phyloP scores from a whole-genome alignment of 2,797 vertebrate genomes.

The Poecilia gillii region DNA sequence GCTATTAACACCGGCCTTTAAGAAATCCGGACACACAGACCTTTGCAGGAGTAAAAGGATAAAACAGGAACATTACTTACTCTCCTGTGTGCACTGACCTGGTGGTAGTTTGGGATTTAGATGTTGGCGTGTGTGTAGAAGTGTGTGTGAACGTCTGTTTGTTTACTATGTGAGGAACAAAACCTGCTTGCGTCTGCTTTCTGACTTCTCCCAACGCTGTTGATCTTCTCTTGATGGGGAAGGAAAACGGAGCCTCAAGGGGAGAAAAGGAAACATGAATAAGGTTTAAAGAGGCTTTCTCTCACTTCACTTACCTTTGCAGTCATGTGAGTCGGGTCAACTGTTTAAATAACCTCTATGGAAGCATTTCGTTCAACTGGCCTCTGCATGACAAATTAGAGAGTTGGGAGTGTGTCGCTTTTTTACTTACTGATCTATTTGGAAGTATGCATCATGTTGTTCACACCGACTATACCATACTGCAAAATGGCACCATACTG shows the following conservation, averaged over 20 bases:
- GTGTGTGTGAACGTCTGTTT: conserved; percentile 11
- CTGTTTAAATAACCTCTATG: conserved; percentile 13
- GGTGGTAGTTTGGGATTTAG: conserved; percentile 34
- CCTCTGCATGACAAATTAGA: background rate
- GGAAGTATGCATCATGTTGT: background rate
- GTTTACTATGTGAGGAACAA: conserved; percentile 14
- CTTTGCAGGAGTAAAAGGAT: conserved; percentile 14
- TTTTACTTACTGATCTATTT: background rate
- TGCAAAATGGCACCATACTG: background rate
- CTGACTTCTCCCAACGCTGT: conserved; percentile 12
- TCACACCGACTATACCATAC: background rate
- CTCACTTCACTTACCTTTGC: conserved; percentile 8
- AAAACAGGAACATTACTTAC: conserved; percentile 55
- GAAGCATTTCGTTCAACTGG: background rate
- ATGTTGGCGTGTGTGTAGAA: conserved; percentile 4
- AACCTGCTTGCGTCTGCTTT: conserved; percentile 46
- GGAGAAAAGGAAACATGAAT: conserved; percentile 4
- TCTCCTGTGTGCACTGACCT: conserved; percentile 39
- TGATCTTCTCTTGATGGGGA: conserved; percentile 38
- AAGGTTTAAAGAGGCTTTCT: conserved; percentile 17
- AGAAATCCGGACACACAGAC: conserved; percentile 11
- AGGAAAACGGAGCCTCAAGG: conserved; percentile 2
- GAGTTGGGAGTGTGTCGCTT: background rate
- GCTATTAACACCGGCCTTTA: conserved; percentile 35
- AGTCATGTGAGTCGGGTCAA: conserved; percentile 5